Conservation (phyloP, 2,113 vertebrate species). For the Gopherus evgoodei region DNA sequence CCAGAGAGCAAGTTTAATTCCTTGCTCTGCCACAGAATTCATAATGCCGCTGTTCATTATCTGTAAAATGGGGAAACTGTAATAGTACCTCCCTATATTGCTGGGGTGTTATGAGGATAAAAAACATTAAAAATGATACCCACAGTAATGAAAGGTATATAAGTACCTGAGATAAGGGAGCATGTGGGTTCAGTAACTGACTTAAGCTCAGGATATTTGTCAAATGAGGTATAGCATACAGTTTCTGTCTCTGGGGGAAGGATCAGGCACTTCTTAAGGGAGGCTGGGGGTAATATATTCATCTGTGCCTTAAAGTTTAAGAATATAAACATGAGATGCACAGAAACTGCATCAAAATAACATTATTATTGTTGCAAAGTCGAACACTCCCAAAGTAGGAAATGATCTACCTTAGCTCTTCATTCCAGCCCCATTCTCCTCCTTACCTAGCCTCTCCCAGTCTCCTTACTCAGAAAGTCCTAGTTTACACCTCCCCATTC, state of each 20-base stretch:
- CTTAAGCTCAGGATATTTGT: neutral
- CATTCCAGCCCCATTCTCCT: neutral
- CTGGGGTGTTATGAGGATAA: neutral
- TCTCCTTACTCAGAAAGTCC: neutral
- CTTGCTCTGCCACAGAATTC: neutral
- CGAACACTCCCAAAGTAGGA: neutral
- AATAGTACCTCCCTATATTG: neutral
- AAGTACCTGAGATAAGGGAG: neutral
- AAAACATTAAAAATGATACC: neutral
- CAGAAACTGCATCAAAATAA: neutral
- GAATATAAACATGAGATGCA: fast-evolving
- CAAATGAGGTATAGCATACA: neutral
- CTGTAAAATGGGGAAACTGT: neutral
- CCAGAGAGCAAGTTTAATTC: neutral
- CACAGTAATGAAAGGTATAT: neutral
- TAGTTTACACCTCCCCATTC: neutral
- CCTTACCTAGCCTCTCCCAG: neutral
- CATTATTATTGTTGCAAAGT: neutral
- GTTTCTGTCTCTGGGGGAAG: neutral
- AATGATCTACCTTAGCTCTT: neutral
- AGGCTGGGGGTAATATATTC: neutral
- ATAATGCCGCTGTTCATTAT: neutral
- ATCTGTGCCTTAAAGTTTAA: neutral
- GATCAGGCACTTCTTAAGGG: neutral
- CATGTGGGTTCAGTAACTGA: neutral